Percentiles rank a stretch among this genome's conserved stretches.
Conservation (phyloP, 2,888 invertebrate genomes). For the Epistrophe eligans region DNA sequence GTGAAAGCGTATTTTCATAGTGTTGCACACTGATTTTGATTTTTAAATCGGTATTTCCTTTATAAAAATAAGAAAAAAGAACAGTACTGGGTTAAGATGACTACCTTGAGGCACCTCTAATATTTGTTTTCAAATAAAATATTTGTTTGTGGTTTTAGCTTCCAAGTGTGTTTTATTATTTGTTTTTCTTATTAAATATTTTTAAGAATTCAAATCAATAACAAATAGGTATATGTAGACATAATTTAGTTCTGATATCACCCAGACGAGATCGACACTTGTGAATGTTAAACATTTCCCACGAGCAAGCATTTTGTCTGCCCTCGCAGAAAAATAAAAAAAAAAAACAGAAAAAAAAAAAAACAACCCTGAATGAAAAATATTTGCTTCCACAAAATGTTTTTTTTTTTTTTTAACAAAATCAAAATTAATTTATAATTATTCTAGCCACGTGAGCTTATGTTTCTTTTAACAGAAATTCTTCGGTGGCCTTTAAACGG, state of each 20-base stretch:
- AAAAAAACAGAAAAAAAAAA: neutral
- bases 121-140: too few species aligned
- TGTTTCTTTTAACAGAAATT: constrained; percentile 69
- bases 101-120: too few species aligned
- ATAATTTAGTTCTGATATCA: neutral
- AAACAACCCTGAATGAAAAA: neutral
- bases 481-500: constrained; percentile 75
- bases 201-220: too few species aligned
- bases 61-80: too few species aligned
- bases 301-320: constrained; percentile 9
- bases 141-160: too few species aligned
- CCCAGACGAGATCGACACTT: neutral
- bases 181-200: too few species aligned
- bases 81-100: too few species aligned
- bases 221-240: too few species aligned
- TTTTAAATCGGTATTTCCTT: too few species aligned
- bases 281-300: neutral
- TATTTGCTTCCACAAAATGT: constrained; percentile 10
- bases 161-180: too few species aligned
- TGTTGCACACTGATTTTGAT: too few species aligned
- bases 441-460: constrained; percentile 67
- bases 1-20: too few species aligned
- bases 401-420: neutral
- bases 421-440: constrained; percentile 18
- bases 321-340: neutral